Evolutionary conservation across 2,888 invertebrate species (phyloP), one percentile per base, ranked within the genome.

Genomic region (Pterobdella sp.): DNA sequence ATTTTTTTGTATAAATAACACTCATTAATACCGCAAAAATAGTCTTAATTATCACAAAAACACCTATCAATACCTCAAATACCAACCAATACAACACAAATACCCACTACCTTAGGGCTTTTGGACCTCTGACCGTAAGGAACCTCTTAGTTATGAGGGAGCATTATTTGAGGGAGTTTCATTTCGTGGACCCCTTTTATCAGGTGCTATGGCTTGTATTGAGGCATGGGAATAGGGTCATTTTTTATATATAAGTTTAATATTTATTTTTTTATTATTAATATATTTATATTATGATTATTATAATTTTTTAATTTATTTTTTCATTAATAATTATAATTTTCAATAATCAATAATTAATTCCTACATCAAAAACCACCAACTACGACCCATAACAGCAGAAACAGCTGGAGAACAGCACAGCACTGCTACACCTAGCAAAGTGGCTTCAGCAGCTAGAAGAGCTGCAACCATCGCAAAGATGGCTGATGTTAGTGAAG

Each of bases 121-220:
- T 88, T 83, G 91, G 92, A 75, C 90, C 90, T 75, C 87, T 96
- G 79, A 94, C 93, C 76, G 91, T 95, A 76, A 86, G 96, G 81
- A 90, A 91, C 81, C 87, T 97, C 77, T 86, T 97, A 79, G 94
- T 95, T 83, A 90, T 93, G 79, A 91, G 94, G 80, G 94, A 94
- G 85, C 92, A 93, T 81, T 91, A 90, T 81, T 88, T 96, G 82
- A 88, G 91, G 79, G 91, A 93, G 81, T 92, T 91, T 82, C 91
- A 93, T 76, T 96, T 97, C 83, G 90, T 90, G 79, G 96, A 97
- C 85, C 90, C 94, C 10, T 89, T 88, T 81, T 82, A 87, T 67
- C 85, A 86, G 80, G 88, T 88, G 81, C n/a, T n/a, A n/a, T n/a
- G n/a, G n/a, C n/a, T n/a, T n/a, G n/a, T n/a, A n/a, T n/a, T n/a